Conservation (phyloP, 2,888 invertebrate species). For the Pseudococcus jackbeardsleyi region DNA sequence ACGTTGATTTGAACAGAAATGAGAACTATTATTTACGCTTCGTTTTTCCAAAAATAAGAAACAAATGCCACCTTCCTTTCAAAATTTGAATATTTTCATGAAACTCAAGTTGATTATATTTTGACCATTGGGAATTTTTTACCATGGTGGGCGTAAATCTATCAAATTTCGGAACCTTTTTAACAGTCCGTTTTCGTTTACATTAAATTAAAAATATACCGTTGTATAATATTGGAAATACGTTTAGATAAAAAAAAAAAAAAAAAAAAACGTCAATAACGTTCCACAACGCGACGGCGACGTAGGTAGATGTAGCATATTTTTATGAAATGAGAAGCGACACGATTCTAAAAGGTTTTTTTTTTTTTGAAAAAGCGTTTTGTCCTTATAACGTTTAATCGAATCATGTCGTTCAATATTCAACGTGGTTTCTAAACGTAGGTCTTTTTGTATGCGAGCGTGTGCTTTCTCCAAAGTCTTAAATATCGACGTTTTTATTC, state of each 20-base stretch:
- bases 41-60: too few species aligned
- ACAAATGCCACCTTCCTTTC: too few species aligned
- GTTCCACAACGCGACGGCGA: background rate
- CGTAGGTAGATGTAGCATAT: background rate
- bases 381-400: conserved; percentile 12
- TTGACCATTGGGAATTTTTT: too few species aligned
- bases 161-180: background rate
- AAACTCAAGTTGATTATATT: background rate
- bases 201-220: background rate
- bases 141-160: background rate
- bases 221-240: background rate
- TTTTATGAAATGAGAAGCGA: conserved; percentile 3
- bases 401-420: conserved; percentile 16
- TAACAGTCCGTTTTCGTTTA: background rate
- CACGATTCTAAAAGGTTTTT: background rate
- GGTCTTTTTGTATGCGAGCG: background rate
- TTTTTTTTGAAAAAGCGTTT: background rate
- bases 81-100: background rate
- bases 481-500: conserved; percentile 40
- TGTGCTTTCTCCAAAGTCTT: background rate
- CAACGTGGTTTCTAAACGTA: background rate
- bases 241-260: background rate
- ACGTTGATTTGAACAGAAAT: too few species aligned
- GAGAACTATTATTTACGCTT: too few species aligned
- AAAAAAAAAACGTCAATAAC: background rate